Conservation (phyloP, 2,888 invertebrate genomes). For the Andrena flavipes region DNA sequence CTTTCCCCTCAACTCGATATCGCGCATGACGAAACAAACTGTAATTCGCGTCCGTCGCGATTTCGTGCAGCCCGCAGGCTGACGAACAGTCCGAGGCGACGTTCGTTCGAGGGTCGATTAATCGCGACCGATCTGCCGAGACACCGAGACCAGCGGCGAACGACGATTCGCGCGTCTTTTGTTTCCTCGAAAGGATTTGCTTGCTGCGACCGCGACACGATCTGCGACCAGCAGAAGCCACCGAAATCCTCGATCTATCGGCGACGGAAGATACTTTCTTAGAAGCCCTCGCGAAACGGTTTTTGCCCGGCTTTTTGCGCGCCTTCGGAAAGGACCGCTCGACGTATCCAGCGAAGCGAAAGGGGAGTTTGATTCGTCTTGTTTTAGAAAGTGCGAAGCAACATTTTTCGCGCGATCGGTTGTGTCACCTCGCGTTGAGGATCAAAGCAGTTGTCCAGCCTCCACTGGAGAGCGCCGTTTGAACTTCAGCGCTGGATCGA, state of each 20-base stretch:
- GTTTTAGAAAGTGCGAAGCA: neutral
- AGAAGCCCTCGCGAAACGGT: neutral
- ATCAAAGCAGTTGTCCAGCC: neutral
- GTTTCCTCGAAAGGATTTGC: neutral
- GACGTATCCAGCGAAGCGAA: neutral
- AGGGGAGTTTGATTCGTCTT: neutral
- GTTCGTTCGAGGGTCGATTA: neutral
- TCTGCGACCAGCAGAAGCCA: conserved; percentile 49
- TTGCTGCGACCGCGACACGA: conserved; percentile 50
- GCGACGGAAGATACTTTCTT: too few species aligned
- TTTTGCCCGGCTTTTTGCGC: neutral
- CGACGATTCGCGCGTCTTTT: neutral
- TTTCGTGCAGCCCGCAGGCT: neutral
- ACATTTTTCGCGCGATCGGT: neutral
- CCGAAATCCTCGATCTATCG: conserved; percentile 17
- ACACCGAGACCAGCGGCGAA: neutral
- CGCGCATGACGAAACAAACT: neutral
- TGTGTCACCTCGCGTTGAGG: neutral
- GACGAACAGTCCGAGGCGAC: neutral
- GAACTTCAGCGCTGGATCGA: neutral
- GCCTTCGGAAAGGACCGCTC: neutral
- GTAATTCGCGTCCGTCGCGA: neutral
- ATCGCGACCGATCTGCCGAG: conserved; percentile 26
- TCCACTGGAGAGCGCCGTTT: neutral
- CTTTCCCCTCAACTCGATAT: neutral